Percentiles rank a stretch among this genome's conserved stretches.
These are phyloP conservation scores for Seladonia tumulorum DNA, from an alignment of 2,888 invertebrate species.

Conservation along the genomic window DNA sequence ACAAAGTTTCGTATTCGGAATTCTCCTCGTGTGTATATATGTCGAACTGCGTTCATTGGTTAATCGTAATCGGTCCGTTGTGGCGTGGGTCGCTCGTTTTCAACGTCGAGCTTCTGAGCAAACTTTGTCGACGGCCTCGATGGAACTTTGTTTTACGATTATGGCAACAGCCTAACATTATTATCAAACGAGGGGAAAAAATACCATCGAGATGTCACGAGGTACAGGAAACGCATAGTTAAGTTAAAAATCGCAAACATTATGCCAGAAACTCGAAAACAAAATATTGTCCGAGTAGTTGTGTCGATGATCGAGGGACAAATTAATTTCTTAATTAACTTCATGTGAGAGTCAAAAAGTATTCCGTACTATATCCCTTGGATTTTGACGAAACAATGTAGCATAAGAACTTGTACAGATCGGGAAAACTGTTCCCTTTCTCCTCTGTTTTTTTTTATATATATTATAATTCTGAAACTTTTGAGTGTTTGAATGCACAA, in stretches of 20 bases:
- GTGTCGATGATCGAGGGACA: background rate
- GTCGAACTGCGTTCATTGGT: slow-evolving; percentile 49
- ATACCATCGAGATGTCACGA: background rate
- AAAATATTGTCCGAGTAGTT: background rate
- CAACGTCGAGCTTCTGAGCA: background rate
- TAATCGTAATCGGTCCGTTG: slow-evolving; percentile 29
- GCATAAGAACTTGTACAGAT: background rate
- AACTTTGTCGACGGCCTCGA: background rate
- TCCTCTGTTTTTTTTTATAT: background rate
- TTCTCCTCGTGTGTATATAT: slow-evolving; percentile 74
- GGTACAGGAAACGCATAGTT: background rate
- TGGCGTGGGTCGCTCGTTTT: slow-evolving; percentile 25
- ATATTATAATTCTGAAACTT: slow-evolving; percentile 25
- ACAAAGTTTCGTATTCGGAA: slow-evolving; percentile 65
- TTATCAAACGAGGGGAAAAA: too few relatives aligned
- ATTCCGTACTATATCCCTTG: background rate
- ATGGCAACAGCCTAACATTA: background rate
- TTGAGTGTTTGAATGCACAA: slow-evolving; percentile 47
- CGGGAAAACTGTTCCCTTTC: background rate
- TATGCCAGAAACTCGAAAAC: too few relatives aligned
- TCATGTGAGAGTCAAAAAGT: background rate
- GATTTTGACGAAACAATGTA: background rate
- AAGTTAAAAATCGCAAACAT: background rate
- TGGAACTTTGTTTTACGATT: background rate
- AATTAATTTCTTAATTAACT: background rate